phyloP scores from a whole-genome alignment of 2,113 vertebrate genomes.

The Scortum barcoo region DNA sequence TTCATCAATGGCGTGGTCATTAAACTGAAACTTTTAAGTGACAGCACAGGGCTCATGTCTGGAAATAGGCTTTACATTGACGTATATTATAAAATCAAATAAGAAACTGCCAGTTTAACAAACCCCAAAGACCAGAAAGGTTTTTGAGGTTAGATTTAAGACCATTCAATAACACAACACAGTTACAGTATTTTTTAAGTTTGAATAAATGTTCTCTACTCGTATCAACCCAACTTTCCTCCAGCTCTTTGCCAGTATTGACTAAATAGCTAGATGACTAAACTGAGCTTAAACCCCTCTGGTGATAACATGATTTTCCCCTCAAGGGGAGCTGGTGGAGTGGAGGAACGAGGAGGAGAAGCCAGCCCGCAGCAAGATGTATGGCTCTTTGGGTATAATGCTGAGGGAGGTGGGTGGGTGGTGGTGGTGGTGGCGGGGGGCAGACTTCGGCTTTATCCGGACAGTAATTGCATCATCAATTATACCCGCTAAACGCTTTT shows the following conservation, averaged over 20 bases:
- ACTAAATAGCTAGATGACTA: conserved; percentile 11
- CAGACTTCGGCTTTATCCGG: conserved; percentile 66
- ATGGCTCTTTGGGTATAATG: conserved; percentile 35
- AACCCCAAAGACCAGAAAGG: not conserved
- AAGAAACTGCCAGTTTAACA: not conserved
- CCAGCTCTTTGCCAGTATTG: conserved; percentile 8
- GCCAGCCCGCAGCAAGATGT: conserved; percentile 45
- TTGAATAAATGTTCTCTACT: not conserved
- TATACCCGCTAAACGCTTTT: conserved; percentile 75
- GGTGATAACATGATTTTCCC: conserved; percentile 28
- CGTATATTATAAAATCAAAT: not conserved
- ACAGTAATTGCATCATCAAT: conserved; percentile 82
- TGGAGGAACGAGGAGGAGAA: conserved; percentile 14
- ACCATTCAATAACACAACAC: not conserved
- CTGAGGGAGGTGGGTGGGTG: too few species aligned
- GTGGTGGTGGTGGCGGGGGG: too few species aligned
- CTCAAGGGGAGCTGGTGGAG: conserved; percentile 9
- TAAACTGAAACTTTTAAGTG: not conserved
- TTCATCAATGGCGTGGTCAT: not conserved
- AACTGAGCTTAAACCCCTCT: conserved; percentile 19
- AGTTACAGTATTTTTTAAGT: too few species aligned
- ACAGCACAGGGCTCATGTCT: too few species aligned
- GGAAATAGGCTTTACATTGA: not conserved
- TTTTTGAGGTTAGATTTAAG: not conserved
- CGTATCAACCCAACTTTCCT: not conserved